These are phyloP conservation scores for Strix aluco DNA, from an alignment of 2,113 vertebrate genomes.

Conservation along the genomic window DNA sequence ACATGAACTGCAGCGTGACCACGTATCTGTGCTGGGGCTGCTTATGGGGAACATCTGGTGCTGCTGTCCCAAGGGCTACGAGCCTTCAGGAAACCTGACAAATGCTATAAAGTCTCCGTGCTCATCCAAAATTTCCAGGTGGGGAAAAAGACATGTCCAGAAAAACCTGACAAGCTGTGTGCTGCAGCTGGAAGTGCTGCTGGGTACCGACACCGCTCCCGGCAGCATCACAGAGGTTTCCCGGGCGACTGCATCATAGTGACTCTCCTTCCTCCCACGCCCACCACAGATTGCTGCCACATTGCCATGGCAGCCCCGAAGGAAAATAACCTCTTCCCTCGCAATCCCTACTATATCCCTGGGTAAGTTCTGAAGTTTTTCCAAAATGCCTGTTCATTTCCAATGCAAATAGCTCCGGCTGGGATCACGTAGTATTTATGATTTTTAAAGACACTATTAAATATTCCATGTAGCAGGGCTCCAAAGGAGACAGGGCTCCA, in stretches of 20 bases:
- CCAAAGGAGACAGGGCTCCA: not conserved
- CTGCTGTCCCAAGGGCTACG: accelerated
- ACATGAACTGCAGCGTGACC: accelerated
- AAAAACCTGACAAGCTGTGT: not conserved
- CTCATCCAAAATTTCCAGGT: not conserved
- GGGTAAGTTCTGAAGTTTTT: conserved; percentile 3
- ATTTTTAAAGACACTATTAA: not conserved
- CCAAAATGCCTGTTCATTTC: not conserved
- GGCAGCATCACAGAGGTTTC: conserved; percentile 13
- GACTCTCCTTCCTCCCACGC: not conserved
- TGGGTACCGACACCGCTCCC: accelerated
- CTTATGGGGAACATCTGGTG: accelerated
- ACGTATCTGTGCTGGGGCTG: accelerated
- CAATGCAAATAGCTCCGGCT: not conserved
- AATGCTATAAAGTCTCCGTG: accelerated
- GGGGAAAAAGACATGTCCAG: not conserved
- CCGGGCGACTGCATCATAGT: accelerated
- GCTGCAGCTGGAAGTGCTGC: not conserved
- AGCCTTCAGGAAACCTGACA: not conserved
- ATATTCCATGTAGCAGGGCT: not conserved
- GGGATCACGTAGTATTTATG: not conserved
- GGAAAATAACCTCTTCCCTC: not conserved
- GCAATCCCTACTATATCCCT: not conserved
- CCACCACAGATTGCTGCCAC: accelerated
- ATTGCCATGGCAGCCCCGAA: not conserved